Evolutionary conservation across 1,140 invertebrate species (phyloP), one percentile per base, ranked within the genome.

Genomic region (Eubasilissa regina): DNA sequence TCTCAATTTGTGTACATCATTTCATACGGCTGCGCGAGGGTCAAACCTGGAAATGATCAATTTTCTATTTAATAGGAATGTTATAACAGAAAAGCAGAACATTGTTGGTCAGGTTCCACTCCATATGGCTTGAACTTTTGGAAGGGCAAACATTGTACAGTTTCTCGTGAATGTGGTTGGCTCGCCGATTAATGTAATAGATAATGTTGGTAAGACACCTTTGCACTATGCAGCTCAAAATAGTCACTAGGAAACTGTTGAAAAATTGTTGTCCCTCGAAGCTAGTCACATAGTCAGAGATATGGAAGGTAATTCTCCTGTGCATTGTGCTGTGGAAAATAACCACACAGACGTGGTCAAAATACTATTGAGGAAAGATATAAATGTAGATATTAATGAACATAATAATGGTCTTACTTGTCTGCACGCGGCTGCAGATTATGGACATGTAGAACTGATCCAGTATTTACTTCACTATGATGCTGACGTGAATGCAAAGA

Each of bases 401-500:
- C 8, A 35, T 9, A 35, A 13, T 25, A n/a, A n/a, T n/a, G 60
- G 21, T 62, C 35, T 25, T 25, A 62, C 60, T 9, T 12, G 7
- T 10, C 25, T 62, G 25, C 60, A 62, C 35, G 19, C 35, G 15
- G 60, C 60, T 21, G 19, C 60, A 8, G 60, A 62, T 1, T 43
- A 12, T 62, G 60, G 60, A 3, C 35, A 35, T 48, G 6, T 44
- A 4, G 64, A 45, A 8, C 44, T 68, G 7, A 43, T 45, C 11
- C 13, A 44, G 64, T 68, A 15, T 15, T 68, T 68, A 15, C 12
- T 68, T 4, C 1, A 0, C 8, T 47, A 68, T n/a, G 13, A 43
- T 4, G 64, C 64, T n/a, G 15, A 68, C 15, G 64, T 68, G 9
- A 68, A 68, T 19, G 64, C 64, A 12, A 43, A 4, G 4, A 68